phyloP scores from a whole-genome alignment of 2,888 invertebrate genomes.

The Heliconius cydno region DNA sequence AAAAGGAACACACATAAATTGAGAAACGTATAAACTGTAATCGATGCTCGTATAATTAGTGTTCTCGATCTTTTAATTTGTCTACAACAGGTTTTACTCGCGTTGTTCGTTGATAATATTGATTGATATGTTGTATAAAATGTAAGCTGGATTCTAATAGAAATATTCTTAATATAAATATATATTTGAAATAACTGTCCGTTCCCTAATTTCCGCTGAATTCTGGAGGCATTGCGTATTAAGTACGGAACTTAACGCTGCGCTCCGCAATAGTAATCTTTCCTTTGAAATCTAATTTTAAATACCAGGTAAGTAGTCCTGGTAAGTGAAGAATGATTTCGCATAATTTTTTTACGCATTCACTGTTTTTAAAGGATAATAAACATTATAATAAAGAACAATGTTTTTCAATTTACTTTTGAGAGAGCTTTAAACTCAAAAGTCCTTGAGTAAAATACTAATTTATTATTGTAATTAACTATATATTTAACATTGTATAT shows the following conservation, averaged over 20 bases:
- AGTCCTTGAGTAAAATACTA: not conserved
- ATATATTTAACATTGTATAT: not conserved
- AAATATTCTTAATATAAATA: not conserved
- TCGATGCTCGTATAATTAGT: slow-evolving; percentile 45
- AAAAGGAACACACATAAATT: slow-evolving; percentile 26
- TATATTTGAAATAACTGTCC: too few relatives aligned
- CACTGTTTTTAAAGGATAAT: too few relatives aligned
- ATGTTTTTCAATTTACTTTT: too few relatives aligned
- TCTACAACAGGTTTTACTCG: slow-evolving; percentile 53
- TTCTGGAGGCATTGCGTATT: too few relatives aligned
- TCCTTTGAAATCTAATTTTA: too few relatives aligned
- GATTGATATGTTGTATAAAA: slow-evolving; percentile 42
- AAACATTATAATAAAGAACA: too few relatives aligned
- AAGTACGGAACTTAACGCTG: too few relatives aligned
- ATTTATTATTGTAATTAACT: not conserved
- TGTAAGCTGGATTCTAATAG: not conserved
- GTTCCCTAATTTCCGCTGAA: too few relatives aligned
- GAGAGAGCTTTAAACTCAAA: not conserved
- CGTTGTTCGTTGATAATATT: slow-evolving; percentile 42
- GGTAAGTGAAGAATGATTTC: too few relatives aligned
- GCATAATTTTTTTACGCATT: too few relatives aligned
- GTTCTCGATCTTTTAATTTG: slow-evolving; percentile 58
- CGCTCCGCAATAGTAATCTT: too few relatives aligned
- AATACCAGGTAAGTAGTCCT: too few relatives aligned
- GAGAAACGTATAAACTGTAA: slow-evolving; percentile 51